Evolutionary conservation across 2,797 vertebrate genomes (phyloP).

Genomic region (Ctenosaura bakeri): DNA sequence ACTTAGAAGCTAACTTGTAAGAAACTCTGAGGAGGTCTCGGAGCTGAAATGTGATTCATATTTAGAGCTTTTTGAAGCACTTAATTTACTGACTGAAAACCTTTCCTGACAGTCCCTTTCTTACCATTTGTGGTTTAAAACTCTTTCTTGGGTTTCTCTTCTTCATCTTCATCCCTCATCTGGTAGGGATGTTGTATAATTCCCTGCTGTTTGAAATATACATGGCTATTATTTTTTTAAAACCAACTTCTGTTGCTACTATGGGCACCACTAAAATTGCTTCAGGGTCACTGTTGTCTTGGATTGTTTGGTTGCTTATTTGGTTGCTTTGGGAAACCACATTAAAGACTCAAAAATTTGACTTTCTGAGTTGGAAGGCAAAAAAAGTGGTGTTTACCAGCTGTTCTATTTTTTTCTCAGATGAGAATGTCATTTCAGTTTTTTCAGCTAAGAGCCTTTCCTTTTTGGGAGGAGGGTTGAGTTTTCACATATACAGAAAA

Average conservation of each 20-base stretch:
- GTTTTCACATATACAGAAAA: no score
- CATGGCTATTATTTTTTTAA: neutral
- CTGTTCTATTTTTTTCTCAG: no score
- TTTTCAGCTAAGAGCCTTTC: no score
- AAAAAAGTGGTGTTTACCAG: neutral
- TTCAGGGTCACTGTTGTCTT: neutral
- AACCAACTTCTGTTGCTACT: no score
- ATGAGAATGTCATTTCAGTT: no score
- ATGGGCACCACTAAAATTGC: neutral
- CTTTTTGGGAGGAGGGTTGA: no score
- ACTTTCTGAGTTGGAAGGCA: neutral
- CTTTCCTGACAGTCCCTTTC: neutral
- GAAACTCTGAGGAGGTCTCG: neutral
- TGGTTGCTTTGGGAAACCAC: neutral
- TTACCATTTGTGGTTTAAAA: constrained; percentile 1
- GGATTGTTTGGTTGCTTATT: neutral
- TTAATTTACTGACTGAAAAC: neutral
- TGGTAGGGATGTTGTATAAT: neutral
- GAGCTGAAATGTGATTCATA: neutral
- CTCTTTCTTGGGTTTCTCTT: neutral
- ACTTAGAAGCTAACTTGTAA: constrained; percentile 16
- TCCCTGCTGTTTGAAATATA: neutral
- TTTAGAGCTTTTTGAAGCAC: constrained; percentile 1
- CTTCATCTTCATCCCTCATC: neutral
- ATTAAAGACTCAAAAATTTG: neutral